Evolutionary conservation across 2,797 vertebrate species (phyloP).

Genomic region (Pampus argenteus): DNA sequence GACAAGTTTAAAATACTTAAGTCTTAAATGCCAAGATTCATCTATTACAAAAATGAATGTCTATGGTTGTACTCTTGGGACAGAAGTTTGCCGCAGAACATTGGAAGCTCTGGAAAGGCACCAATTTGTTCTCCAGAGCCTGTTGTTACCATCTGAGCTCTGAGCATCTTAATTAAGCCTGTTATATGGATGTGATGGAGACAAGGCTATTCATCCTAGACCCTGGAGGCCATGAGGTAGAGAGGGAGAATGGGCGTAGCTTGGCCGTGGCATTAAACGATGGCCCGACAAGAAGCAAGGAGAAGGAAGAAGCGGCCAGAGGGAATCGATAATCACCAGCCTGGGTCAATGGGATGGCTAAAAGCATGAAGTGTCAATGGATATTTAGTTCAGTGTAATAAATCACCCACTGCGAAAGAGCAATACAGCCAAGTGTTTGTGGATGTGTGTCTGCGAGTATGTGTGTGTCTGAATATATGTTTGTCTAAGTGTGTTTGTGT

Average conservation of each 20-base stretch:
- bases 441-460: conserved; percentile 15
- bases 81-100: conserved; percentile 31
- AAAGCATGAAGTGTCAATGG: conserved; percentile 82
- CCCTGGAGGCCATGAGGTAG: conserved; percentile 63
- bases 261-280: conserved; percentile 68
- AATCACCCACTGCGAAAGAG: conserved; percentile 72
- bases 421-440: conserved; percentile 60
- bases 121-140: conserved; percentile 56
- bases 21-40: conserved; percentile 22
- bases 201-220: conserved; percentile 81
- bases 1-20: background rate
- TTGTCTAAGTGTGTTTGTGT: conserved; percentile 38
- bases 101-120: conserved; percentile 45
- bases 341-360: conserved; percentile 80
- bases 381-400: conserved; percentile 81
- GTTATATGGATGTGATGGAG: conserved; percentile 78
- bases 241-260: conserved; percentile 58
- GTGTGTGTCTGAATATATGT: conserved; percentile 15
- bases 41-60: conserved; percentile 24
- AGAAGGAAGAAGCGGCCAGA: conserved; percentile 58
- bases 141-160: conserved; percentile 60
- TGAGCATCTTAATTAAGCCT: conserved; percentile 80
- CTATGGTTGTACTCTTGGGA: conserved; percentile 20
- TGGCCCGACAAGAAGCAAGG: conserved; percentile 45
- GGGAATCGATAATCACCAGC: conserved; percentile 81